Conservation (phyloP, 2,888 invertebrate species). For the Mimumesa dahlbomi region DNA sequence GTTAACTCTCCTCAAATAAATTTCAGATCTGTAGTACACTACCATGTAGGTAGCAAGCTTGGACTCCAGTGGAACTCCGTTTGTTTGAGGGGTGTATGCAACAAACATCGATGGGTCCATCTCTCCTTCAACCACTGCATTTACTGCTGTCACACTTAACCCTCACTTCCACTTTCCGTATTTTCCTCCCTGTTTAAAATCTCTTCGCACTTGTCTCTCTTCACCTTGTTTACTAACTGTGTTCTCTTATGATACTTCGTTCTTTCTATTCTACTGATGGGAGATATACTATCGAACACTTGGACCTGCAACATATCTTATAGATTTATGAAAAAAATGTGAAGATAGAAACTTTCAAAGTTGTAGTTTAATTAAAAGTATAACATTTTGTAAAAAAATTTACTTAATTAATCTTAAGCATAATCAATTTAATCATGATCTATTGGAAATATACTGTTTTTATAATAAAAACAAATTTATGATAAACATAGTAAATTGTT, state of each 20-base stretch:
- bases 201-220: slow-evolving; percentile 17
- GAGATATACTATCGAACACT: neutral
- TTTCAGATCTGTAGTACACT: slow-evolving; percentile 18
- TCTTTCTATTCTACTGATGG: slow-evolving; percentile 6
- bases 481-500: neutral
- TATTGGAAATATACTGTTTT: neutral
- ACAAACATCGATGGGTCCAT: slow-evolving; percentile 89
- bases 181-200: slow-evolving; percentile 32
- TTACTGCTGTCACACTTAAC: slow-evolving; percentile 67
- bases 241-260: slow-evolving; percentile 8
- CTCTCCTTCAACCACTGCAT: slow-evolving; percentile 76
- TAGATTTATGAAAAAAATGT: slow-evolving; percentile 21
- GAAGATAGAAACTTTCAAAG: too few species aligned
- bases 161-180: slow-evolving; percentile 43
- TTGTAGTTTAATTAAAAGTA: too few species aligned
- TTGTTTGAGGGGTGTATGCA: slow-evolving; percentile 84
- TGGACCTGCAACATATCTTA: slow-evolving; percentile 55
- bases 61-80: slow-evolving; percentile 91
- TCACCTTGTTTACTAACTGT: slow-evolving; percentile 7
- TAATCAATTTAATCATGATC: too few species aligned
- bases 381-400: too few species aligned
- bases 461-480: neutral
- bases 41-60: slow-evolving; percentile 94
- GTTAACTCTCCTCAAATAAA: slow-evolving; percentile 27
- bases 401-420: too few species aligned